Evolutionary conservation across 2,888 invertebrate species (phyloP), one percentile per base, ranked within the genome.

Genomic region (Digitonthophagus gazella): DNA sequence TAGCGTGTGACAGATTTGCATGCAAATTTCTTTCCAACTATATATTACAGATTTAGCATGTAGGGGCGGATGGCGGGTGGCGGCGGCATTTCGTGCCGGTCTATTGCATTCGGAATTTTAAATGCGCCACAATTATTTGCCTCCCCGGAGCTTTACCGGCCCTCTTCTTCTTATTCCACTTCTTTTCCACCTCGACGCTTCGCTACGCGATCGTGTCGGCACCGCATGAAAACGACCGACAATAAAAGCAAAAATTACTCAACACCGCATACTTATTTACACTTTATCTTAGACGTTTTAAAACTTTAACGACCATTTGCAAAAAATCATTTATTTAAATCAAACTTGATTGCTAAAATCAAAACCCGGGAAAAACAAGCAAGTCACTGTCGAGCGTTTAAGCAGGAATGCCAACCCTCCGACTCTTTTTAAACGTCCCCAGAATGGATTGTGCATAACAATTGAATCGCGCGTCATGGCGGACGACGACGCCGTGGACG

Each of bases 401-500:
- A 66, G 63, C 18, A 55, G 69, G 64, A 64, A 71, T 68, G 68
- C 65, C 22, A 65, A 57, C 64, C 56, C 68, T 72, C 70, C 69
- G 68, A 67, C 66, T 65, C 69, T 67, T 69, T 71, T 72, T 71
- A 71, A 72, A 68, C 71, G 65, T 71, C 70, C n/a, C 69, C 71
- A 71, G 72, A 72, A 72, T 65, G 72, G 71, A 71, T 70, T 68
- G 67, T 69, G 71, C 71, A 69, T 72, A 77, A 81, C 81, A 82
- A 82, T 81, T 80, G 81, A 81, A 81, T 80, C 78, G 81, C 82
- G 76, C 77, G 80, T 82, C 82, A 82, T 80, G 79, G 76, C 76
- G 72, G 61, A 20, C 18, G 61, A 61, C 61, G 61, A 5, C 61
- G 16, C n/a, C 61, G 61, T 18, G 18, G 61, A 61, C 61, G 61